phyloP scores from a whole-genome alignment of 2,113 vertebrate species.

The pig (Sus scrofa) region DNA sequence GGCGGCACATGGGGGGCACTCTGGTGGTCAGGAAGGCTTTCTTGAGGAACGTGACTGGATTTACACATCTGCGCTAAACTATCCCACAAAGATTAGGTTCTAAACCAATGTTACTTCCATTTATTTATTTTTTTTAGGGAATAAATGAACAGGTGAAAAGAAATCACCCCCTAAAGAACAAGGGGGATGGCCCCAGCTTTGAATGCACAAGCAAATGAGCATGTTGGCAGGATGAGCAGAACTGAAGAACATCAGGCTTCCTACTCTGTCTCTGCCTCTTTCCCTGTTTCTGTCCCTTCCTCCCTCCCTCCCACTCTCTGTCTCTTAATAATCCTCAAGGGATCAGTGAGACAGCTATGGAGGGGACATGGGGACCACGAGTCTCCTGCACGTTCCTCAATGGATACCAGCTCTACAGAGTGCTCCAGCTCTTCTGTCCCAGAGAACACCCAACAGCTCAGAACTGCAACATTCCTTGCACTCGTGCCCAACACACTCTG shows the following conservation, averaged over 20 bases:
- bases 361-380: background rate
- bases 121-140: background rate
- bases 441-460: background rate
- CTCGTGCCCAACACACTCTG: background rate
- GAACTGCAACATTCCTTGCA: background rate
- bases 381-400: background rate
- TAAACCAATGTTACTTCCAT: background rate
- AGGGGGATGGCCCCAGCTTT: accelerated
- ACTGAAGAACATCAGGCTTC: background rate
- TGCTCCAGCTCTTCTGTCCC: background rate
- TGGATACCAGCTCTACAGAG: background rate
- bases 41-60: background rate
- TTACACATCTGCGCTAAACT: background rate
- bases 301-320: background rate
- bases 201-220: background rate
- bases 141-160: background rate
- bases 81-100: background rate
- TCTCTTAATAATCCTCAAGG: background rate
- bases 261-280: background rate
- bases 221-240: background rate
- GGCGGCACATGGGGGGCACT: accelerated
- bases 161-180: background rate
- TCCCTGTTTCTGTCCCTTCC: no score
- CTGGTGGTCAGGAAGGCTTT: background rate
- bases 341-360: background rate